Base-by-base conservation (phyloP, 2,888 invertebrate genomes). In the Timandra comae region DNA sequence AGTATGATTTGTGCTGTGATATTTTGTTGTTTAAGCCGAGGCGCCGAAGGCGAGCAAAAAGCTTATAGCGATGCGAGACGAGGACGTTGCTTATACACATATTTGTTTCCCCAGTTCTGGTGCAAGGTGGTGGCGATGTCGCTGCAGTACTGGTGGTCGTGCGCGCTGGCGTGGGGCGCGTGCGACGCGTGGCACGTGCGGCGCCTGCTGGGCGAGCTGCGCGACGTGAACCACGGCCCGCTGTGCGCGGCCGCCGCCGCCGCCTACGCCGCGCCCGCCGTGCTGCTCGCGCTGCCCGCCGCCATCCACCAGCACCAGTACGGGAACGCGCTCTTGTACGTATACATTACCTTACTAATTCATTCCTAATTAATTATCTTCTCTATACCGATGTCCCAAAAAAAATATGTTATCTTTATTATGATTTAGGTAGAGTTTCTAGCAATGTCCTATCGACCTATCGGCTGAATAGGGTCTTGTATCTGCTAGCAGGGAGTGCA, bases 161-260 rank as follows among this genome's bases (percentile, higher is more conserved):
- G 92, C 13, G 92, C 95, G 7, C 95, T 97, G 61, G 92, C 92
- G 10, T 98, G 98, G 98, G 90, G 94, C 55, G 90, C 97, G 49
- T 93, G 97, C 32, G 97, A 97, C 75, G 94, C 96, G 16, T 89
- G 97, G 52, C 98, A 98, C 77, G 86, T 98, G 35, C 95, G 98
- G 63, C 89, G 98, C 27, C 95, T 98, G 91, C 82, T 98, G 50
- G 96, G 97, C 2, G 98, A 98, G 82, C 93, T 98, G 88, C 88
- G 98, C 2, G 97, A 98, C 75, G 96, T 98, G 28, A 98, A 98
- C 86, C 96, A 97, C 71, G 98, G 96, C 3, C 93, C 94, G 20
- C 95, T 98, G 38, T 95, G 95, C 65, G 96, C 97, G 68, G 98
- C 96, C 69, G 95, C 96, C 54, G 93, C 95, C 8, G 89, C 95